Evolutionary conservation across 2,113 vertebrate genomes (phyloP).

Genomic region (Picathartes gymnocephalus): DNA sequence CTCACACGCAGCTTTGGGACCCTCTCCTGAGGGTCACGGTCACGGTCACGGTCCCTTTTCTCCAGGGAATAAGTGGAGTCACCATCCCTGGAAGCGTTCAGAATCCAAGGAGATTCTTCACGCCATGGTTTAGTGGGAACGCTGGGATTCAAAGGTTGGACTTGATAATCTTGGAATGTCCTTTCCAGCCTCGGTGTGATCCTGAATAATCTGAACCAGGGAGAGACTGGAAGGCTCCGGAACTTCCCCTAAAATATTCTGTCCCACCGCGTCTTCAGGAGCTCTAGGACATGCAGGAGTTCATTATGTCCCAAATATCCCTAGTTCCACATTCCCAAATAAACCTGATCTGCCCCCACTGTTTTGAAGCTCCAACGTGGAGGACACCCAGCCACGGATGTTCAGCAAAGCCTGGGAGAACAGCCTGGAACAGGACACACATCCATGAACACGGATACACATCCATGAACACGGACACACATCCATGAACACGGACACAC

Average conservation of each 20-base stretch:
- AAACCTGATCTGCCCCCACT: background rate
- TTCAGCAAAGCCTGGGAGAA: background rate
- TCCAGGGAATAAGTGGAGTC: background rate
- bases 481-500: background rate
- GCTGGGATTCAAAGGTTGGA: background rate
- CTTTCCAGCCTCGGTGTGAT: background rate
- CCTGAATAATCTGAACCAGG: background rate
- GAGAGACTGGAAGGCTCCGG: background rate
- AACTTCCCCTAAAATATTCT: background rate
- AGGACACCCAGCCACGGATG: background rate
- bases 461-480: rapidly evolving
- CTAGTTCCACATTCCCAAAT: background rate
- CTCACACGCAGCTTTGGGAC: background rate
- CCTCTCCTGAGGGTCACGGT: background rate
- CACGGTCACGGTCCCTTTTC: background rate
- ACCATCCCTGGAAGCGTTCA: background rate
- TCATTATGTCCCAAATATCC: too few species aligned
- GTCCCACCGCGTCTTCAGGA: background rate
- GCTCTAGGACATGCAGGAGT: background rate
- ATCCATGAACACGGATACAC: rapidly evolving
- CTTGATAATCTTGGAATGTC: background rate
- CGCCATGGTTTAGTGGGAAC: background rate
- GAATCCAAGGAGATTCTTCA: background rate
- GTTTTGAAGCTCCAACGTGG: background rate
- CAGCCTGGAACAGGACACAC: background rate